phyloP scores from a whole-genome alignment of 2,888 invertebrate species.

The Vanessa cardui region DNA sequence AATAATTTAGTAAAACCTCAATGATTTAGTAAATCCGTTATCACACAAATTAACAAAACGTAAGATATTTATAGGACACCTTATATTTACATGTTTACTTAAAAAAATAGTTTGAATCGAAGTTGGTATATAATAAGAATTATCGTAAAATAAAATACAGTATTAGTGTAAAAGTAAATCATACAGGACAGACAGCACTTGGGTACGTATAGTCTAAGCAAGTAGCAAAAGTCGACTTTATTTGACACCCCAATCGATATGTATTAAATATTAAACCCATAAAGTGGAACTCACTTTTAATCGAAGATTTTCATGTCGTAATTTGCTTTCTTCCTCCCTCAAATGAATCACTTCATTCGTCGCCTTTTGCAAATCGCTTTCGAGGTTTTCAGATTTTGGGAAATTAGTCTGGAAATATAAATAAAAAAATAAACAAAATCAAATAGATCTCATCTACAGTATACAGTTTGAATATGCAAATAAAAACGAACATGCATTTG shows the following conservation, averaged over 20 bases:
- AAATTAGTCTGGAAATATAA: slow-evolving; percentile 64
- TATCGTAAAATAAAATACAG: background rate
- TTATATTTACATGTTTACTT: too few relatives aligned
- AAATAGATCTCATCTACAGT: slow-evolving; percentile 30
- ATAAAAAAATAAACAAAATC: slow-evolving; percentile 30
- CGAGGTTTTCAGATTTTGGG: slow-evolving; percentile 69
- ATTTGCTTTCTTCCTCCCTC: slow-evolving; percentile 89
- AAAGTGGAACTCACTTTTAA: slow-evolving; percentile 86
- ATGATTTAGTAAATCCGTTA: too few relatives aligned
- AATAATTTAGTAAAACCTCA: too few relatives aligned
- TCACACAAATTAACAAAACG: too few relatives aligned
- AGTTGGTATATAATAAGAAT: background rate
- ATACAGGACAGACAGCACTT: slow-evolving; percentile 5
- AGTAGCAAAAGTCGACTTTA: slow-evolving; percentile 35
- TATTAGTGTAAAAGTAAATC: background rate
- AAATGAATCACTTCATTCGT: slow-evolving; percentile 89
- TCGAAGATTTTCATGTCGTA: slow-evolving; percentile 93
- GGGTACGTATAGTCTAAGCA: slow-evolving; percentile 26
- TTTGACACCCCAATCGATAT: background rate
- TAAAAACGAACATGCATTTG: slow-evolving; percentile 55
- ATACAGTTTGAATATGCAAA: slow-evolving; percentile 48
- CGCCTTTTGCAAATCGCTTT: slow-evolving; percentile 84
- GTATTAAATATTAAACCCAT: slow-evolving; percentile 15
- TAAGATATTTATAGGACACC: too few relatives aligned
- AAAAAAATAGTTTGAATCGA: too few relatives aligned